A percentile compares a stretch with the other conserved stretches of the same genome.
Evolutionary conservation across 2,113 vertebrate species (phyloP).

Genomic region (Perca fluviatilis): DNA sequence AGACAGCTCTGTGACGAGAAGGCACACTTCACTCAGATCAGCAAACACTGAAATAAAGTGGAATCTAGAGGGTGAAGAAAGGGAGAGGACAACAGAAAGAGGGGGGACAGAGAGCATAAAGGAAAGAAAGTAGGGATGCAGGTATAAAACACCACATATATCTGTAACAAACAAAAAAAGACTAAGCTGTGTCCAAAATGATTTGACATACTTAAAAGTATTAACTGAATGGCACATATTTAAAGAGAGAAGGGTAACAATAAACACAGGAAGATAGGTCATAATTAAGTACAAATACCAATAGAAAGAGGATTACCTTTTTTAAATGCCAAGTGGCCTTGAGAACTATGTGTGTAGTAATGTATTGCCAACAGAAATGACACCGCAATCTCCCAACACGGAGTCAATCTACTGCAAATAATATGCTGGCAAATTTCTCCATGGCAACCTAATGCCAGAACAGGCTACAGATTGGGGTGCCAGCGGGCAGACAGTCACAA

Average conservation of each 20-base stretch:
- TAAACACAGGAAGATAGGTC: slow-evolving; percentile 1
- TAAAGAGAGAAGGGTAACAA: background rate
- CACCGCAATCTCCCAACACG: background rate
- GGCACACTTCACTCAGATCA: slow-evolving; percentile 49
- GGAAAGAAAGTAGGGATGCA: background rate
- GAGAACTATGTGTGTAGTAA: background rate
- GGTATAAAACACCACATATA: background rate
- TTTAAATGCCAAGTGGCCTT: slow-evolving; percentile 22
- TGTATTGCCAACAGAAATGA: slow-evolving; percentile 17
- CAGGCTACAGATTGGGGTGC: slow-evolving; percentile 35
- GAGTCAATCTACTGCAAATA: slow-evolving; percentile 56
- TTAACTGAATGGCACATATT: background rate
- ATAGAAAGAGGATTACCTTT: background rate
- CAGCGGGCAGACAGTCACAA: slow-evolving; percentile 27
- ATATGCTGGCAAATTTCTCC: slow-evolving; percentile 64
- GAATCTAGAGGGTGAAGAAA: slow-evolving; percentile 26
- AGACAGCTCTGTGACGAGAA: slow-evolving; percentile 47
- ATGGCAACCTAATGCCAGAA: slow-evolving; percentile 65
- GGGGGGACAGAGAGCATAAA: background rate
- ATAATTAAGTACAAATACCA: slow-evolving; percentile 14
- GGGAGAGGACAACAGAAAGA: background rate
- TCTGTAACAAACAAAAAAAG: background rate
- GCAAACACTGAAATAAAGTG: slow-evolving; percentile 55
- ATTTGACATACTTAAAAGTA: background rate
- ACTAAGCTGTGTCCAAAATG: background rate